These are phyloP conservation scores for Uloborus plumipes DNA, from an alignment of 2,888 invertebrate species.

Conservation along the genomic window DNA sequence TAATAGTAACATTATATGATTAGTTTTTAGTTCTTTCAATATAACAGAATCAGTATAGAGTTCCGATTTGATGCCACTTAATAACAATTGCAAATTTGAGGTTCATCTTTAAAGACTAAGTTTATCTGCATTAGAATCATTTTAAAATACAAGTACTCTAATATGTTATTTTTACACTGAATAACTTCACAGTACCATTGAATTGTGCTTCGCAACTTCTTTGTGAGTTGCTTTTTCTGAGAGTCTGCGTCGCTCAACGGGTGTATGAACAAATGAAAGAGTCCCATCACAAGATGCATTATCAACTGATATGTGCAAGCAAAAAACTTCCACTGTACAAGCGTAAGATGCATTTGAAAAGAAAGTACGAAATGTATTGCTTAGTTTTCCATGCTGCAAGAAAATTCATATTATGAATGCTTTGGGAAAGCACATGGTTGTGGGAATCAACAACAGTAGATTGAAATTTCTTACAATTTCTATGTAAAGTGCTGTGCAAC, in stretches of 20 bases:
- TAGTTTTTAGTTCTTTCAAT: no score
- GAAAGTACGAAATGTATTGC: conserved; percentile 19
- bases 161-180: conserved; percentile 59
- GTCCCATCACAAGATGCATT: conserved; percentile 42
- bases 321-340: conserved; percentile 40
- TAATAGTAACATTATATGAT: no score
- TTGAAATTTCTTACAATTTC: conserved; percentile 6
- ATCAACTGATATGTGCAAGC: conserved; percentile 62
- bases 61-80: no score
- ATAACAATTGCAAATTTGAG: no score
- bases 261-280: conserved; percentile 35
- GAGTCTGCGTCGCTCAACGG: conserved; percentile 12
- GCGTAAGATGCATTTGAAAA: conserved; percentile 35
- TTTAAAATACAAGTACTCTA: conserved; percentile 33
- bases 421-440: conserved; percentile 2
- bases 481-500: conserved; percentile 41
- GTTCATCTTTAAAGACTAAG: no score
- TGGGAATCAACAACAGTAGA: conserved; percentile 43
- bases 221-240: conserved; percentile 18
- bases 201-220: neutral
- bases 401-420: conserved; percentile 20
- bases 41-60: no score
- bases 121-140: conserved; percentile 1
- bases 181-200: conserved; percentile 12
- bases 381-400: conserved; percentile 23